These are phyloP conservation scores for Zootoca vivipara DNA, from an alignment of 2,113 vertebrate species.

Conservation along the genomic window DNA sequence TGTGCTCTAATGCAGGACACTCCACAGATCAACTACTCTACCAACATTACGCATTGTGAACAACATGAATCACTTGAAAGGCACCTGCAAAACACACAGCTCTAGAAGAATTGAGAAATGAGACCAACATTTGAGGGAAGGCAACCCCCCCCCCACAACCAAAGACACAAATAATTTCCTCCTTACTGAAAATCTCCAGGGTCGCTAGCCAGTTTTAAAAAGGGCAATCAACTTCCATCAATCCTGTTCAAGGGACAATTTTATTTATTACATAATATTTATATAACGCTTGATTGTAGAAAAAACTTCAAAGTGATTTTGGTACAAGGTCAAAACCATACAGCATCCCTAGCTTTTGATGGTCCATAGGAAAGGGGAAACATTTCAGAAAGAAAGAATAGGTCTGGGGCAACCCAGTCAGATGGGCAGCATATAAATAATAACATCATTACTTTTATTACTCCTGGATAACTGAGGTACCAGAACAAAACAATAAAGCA, in stretches of 20 bases:
- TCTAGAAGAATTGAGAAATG: neutral
- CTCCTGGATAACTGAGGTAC: neutral
- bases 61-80: neutral
- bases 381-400: too few relatives aligned
- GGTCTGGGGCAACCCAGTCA: too few relatives aligned
- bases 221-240: neutral
- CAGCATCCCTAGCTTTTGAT: neutral
- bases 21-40: neutral
- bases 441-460: too few relatives aligned
- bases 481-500: neutral
- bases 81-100: neutral
- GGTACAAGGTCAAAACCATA: neutral
- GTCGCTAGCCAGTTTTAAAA: neutral
- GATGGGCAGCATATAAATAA: too few relatives aligned
- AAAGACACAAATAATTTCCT: neutral
- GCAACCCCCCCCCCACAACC: neutral
- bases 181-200: neutral
- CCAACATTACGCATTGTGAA: neutral
- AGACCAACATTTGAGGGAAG: neutral
- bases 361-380: neutral
- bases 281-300: too few relatives aligned
- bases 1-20: neutral
- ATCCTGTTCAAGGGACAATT: neutral
- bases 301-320: neutral
- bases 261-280: neutral